Conservation (phyloP, 1,140 invertebrate genomes). For the Lutraria rhynchaena region DNA sequence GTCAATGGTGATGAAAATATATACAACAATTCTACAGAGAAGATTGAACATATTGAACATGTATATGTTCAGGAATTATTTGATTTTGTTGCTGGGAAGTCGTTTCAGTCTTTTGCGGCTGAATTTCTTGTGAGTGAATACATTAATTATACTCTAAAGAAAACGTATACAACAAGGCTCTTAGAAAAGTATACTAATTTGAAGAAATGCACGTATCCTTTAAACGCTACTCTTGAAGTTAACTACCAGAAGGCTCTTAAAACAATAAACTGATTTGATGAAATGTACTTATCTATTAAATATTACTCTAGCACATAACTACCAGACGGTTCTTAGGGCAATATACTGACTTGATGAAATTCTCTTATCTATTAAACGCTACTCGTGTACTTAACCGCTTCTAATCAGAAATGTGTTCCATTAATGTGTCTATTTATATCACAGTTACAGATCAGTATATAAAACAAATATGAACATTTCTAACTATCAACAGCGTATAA, state of each 20-base stretch:
- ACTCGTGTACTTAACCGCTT: neutral
- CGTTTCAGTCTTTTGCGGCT: neutral
- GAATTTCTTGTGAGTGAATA: neutral
- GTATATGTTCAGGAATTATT: neutral
- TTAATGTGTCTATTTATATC: neutral
- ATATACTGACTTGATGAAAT: no score
- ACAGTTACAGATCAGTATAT: neutral
- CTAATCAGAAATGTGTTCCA: neutral
- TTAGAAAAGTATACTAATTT: neutral
- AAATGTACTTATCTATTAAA: neutral
- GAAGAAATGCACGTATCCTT: neutral
- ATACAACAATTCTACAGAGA: neutral
- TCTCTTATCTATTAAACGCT: no score
- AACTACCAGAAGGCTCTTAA: neutral
- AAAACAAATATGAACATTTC: neutral
- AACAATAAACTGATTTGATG: neutral
- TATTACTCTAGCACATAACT: no score
- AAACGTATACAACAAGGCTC: neutral
- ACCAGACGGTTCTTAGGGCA: no score
- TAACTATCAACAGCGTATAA: no score
- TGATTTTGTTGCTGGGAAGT: neutral
- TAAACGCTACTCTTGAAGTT: neutral
- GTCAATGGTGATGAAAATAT: no score
- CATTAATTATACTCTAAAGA: no score
- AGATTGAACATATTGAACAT: constrained; percentile 1